Percentiles rank a stretch among this genome's conserved stretches.
These are phyloP conservation scores for Malaclemys terrapin DNA, from an alignment of 2,113 vertebrate genomes.

Conservation along the genomic window DNA sequence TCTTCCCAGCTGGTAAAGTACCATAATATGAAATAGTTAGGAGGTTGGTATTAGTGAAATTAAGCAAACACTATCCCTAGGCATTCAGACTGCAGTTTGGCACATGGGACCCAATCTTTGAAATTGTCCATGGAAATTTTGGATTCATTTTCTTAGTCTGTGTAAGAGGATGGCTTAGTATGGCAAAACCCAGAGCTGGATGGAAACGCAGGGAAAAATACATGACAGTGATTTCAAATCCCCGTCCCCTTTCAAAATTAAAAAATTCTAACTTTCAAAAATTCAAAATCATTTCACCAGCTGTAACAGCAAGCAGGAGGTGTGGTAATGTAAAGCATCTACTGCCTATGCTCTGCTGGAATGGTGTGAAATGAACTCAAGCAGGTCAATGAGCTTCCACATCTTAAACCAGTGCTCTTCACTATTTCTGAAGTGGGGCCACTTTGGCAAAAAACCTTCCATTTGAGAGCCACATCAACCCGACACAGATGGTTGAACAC, in stretches of 20 bases:
- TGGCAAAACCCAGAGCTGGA: not conserved
- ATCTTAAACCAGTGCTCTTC: not conserved
- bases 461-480: too few relatives aligned
- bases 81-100: not conserved
- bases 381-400: not conserved
- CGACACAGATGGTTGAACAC: too few relatives aligned
- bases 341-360: not conserved
- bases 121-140: not conserved
- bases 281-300: not conserved
- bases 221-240: not conserved
- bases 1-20: constrained; percentile 82
- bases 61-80: not conserved
- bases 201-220: not conserved
- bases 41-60: not conserved
- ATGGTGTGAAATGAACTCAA: not conserved
- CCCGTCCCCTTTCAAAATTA: not conserved
- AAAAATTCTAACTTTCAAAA: not conserved
- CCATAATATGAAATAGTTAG: not conserved
- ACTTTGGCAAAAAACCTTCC: too few relatives aligned
- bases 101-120: not conserved
- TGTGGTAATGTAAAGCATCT: not conserved
- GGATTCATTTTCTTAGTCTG: not conserved
- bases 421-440: too few relatives aligned
- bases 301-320: not conserved
- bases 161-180: not conserved